Evolutionary conservation across 1,140 invertebrate genomes (phyloP).

Genomic region (Carcinoscorpius rotundicauda): DNA sequence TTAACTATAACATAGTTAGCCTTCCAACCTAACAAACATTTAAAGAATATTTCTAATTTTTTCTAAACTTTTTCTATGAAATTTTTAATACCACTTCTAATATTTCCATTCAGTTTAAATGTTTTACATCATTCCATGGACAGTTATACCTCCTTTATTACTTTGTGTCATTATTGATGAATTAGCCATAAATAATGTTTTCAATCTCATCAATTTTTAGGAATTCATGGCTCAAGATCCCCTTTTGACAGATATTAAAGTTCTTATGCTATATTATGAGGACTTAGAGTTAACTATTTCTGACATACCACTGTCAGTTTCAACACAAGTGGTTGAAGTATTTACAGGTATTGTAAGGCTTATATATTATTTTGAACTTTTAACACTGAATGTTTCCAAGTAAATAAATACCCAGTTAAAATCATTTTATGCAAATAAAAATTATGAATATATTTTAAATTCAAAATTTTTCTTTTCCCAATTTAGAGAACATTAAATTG

Average conservation of each 20-base stretch:
- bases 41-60: too few species aligned
- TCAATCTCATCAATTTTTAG: background rate
- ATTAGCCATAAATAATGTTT: too few species aligned
- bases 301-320: constrained; percentile 9
- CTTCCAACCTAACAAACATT: too few species aligned
- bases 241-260: background rate
- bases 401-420: too few species aligned
- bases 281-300: constrained; percentile 6
- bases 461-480: background rate
- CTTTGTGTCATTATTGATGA: too few species aligned
- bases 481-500: constrained; percentile 5
- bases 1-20: too few species aligned
- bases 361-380: background rate
- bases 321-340: constrained; percentile 7
- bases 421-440: too few species aligned
- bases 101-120: too few species aligned
- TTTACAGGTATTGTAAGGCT: constrained; percentile 4
- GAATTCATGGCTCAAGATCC: background rate
- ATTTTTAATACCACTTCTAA: too few species aligned
- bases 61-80: too few species aligned
- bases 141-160: too few species aligned
- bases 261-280: constrained; percentile 3
- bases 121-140: too few species aligned
- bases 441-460: background rate
- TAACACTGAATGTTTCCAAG: background rate